Conservation (phyloP, 2,888 invertebrate genomes). For the Onthophagus sagittarius region DNA sequence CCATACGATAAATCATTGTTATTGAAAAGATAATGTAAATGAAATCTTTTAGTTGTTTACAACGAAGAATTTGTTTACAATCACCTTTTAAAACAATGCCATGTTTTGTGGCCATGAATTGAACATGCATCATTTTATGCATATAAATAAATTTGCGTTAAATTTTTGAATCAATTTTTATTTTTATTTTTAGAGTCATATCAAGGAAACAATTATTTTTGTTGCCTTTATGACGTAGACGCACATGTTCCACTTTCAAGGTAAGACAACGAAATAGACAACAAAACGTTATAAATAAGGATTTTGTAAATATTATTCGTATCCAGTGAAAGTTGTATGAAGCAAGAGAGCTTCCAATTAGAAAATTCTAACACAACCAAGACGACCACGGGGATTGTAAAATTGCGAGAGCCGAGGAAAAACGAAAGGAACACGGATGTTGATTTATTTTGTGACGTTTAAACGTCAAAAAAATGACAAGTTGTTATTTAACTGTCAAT, state of each 20-base stretch:
- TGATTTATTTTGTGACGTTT: too few species aligned
- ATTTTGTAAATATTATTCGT: not conserved
- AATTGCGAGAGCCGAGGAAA: not conserved
- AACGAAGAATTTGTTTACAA: not conserved
- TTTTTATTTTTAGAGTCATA: too few species aligned
- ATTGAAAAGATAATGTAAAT: not conserved
- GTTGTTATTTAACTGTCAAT: not conserved
- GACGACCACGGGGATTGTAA: not conserved
- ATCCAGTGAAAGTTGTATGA: not conserved
- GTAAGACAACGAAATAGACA: not conserved
- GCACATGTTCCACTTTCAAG: not conserved
- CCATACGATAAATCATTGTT: not conserved
- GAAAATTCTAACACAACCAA: not conserved
- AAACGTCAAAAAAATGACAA: not conserved
- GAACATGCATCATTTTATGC: not conserved
- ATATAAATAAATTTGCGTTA: not conserved
- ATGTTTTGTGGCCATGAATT: not conserved
- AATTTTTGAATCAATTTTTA: not conserved
- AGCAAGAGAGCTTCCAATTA: not conserved
- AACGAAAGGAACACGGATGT: not conserved
- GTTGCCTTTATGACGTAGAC: too few species aligned
- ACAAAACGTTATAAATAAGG: not conserved
- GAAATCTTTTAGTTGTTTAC: not conserved
- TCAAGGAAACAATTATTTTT: too few species aligned
- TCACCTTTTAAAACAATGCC: not conserved